Percentiles rank a stretch among this genome's conserved stretches.
Evolutionary conservation across 1,140 invertebrate species (phyloP).

Genomic region (Medauroidea extradentata): DNA sequence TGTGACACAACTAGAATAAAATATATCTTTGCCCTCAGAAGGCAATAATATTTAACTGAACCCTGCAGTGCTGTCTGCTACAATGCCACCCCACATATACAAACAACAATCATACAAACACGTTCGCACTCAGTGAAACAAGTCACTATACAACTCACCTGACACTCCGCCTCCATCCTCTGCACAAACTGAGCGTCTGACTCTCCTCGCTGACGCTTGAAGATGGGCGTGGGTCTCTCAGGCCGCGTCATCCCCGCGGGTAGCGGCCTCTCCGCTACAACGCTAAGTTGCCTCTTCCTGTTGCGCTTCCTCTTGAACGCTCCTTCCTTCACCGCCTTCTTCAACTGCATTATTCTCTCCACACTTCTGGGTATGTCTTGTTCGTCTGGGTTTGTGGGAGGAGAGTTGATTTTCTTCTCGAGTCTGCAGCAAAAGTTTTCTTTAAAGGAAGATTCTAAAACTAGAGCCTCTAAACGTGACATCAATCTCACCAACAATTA

Average conservation of each 20-base stretch:
- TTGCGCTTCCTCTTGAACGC: slow-evolving; percentile 32
- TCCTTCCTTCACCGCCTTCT: slow-evolving; percentile 45
- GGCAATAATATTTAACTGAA: no score
- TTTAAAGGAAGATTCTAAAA: no score
- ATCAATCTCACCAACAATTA: no score
- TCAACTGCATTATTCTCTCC: slow-evolving; percentile 52
- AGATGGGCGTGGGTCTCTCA: slow-evolving; percentile 46
- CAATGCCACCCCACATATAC: no score
- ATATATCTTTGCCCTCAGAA: no score
- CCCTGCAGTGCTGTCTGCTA: no score
- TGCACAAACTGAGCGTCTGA: slow-evolving; percentile 43
- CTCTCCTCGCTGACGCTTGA: slow-evolving; percentile 48
- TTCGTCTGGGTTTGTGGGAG: slow-evolving; percentile 57
- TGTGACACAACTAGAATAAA: no score
- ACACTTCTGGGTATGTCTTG: slow-evolving; percentile 62
- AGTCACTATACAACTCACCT: no score
- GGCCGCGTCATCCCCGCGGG: slow-evolving; percentile 33
- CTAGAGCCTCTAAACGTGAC: no score
- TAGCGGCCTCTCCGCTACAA: not conserved
- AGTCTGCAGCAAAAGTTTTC: slow-evolving; percentile 47
- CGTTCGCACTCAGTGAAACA: no score
- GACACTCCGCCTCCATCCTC: slow-evolving; percentile 44
- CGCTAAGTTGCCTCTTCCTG: slow-evolving; percentile 24
- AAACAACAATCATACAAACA: no score
- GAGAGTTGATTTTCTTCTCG: slow-evolving; percentile 59